Percentiles rank a stretch among this genome's conserved stretches.
Evolutionary conservation across 2,113 vertebrate species (phyloP).

Genomic region (Haemorhous mexicanus): DNA sequence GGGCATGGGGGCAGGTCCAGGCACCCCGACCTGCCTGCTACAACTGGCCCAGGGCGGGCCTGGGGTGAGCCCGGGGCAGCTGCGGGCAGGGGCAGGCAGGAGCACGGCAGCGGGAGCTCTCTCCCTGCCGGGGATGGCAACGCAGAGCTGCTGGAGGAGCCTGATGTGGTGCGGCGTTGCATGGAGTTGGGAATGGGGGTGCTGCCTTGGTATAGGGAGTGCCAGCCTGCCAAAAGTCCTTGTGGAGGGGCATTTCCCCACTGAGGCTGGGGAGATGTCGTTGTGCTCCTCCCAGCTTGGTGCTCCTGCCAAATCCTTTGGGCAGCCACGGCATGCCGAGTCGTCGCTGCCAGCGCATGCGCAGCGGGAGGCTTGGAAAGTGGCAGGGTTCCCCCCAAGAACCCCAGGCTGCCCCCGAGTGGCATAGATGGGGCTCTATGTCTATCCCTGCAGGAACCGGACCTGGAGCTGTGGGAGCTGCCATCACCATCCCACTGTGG

Average conservation of each 20-base stretch:
- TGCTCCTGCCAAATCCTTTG: not conserved
- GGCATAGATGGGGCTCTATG: not conserved
- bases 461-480: not conserved
- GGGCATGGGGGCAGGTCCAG: not conserved
- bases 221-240: not conserved
- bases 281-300: not conserved
- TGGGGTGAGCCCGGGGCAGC: not conserved
- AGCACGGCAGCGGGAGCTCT: not conserved
- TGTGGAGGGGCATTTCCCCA: not conserved
- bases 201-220: rapidly evolving
- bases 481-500: rapidly evolving
- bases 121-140: not conserved
- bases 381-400: not conserved
- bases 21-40: not conserved
- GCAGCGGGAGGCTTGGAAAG: not conserved
- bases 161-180: rapidly evolving
- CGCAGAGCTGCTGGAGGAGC: not conserved
- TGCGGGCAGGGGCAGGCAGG: conserved; percentile 2
- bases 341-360: not conserved
- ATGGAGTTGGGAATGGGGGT: not conserved
- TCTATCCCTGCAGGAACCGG: rapidly evolving
- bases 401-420: rapidly evolving
- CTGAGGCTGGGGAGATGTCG: rapidly evolving
- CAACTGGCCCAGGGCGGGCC: not conserved
- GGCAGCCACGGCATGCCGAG: not conserved